Conservation (phyloP, 2,888 invertebrate species). For the Drosophila meridiana region DNA sequence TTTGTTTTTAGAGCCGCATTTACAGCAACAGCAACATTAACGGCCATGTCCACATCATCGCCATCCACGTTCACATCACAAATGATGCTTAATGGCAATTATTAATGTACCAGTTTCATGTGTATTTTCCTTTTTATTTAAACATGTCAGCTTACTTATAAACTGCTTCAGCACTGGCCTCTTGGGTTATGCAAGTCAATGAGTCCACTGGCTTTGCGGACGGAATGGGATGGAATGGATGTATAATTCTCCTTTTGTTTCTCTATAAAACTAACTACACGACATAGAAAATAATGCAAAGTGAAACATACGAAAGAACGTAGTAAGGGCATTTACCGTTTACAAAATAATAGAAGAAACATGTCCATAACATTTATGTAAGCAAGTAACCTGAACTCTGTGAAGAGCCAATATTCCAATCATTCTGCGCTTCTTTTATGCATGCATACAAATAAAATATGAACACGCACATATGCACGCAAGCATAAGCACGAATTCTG, state of each 20-base stretch:
- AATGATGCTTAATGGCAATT: constrained; percentile 69
- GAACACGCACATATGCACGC: no score
- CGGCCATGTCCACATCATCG: background rate
- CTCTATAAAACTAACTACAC: background rate
- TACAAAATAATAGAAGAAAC: no score
- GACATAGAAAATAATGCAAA: no score
- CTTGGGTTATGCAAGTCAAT: constrained; percentile 20
- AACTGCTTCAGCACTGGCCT: constrained; percentile 6
- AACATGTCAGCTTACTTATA: constrained; percentile 46
- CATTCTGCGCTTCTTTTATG: no score
- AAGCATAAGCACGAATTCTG: no score
- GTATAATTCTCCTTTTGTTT: background rate
- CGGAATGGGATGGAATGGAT: background rate
- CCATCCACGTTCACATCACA: constrained; percentile 18
- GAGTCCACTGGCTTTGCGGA: background rate
- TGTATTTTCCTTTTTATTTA: constrained; percentile 9
- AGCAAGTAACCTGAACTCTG: no score
- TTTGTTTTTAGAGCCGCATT: constrained; percentile 39
- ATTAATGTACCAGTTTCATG: constrained; percentile 68
- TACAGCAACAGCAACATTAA: constrained; percentile 3
- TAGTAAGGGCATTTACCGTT: no score
- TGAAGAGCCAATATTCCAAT: no score
- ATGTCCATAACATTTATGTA: no score
- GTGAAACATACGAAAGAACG: no score
- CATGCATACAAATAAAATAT: no score